Evolutionary conservation across 2,113 vertebrate genomes (phyloP), one percentile per base, ranked within the genome.

Genomic region (Origma solitaria): DNA sequence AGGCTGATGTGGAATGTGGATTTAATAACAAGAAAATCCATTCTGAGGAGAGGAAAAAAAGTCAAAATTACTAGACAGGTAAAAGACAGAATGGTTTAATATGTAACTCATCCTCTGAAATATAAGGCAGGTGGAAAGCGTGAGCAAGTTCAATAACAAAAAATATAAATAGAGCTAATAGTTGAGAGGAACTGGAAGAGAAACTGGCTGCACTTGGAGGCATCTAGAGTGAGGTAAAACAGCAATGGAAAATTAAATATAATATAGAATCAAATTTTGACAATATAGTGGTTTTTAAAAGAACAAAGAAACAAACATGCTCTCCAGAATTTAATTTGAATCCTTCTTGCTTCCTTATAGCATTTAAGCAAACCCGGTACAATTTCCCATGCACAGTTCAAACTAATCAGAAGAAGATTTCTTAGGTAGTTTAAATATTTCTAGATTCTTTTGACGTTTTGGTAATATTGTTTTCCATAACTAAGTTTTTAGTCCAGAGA

Each of bases 21-120:
- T 94, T 96, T 96, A 96, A 96, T 94, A 96, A 92, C 56, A 73
- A 88, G 83, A 91, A 95, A 66, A 94, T 90, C 71, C 79, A 68
- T 92, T 94, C 56, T 93, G 90, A 86, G 77, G 66, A 71, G 57
- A 70, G 84, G 88, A 82, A 94, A 61, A 65, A 28, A 45, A 45
- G 25, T 54, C 24, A 75, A 77, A 93, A 94, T 86, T 93, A 69
- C 69, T 72, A 42, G 69, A 71, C 49, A 88, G 80, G 65, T 96
- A 86, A 81, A 97, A 93, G 90, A 84, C 60, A 93, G 82, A 96
- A 90, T 86, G 72, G 61, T 85, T 92, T 94, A 90, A 86, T 92
- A 86, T 61, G 60, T 76, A 92, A 42, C 69, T 42, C 60, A 84
- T 92, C 44, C 40, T 93, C 64, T 72, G 69, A 95, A 88, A 88